Percentiles rank a stretch among this genome's conserved stretches.
These are phyloP conservation scores for Chloebia gouldiae DNA, from an alignment of 2,113 vertebrate genomes.

Conservation along the genomic window DNA sequence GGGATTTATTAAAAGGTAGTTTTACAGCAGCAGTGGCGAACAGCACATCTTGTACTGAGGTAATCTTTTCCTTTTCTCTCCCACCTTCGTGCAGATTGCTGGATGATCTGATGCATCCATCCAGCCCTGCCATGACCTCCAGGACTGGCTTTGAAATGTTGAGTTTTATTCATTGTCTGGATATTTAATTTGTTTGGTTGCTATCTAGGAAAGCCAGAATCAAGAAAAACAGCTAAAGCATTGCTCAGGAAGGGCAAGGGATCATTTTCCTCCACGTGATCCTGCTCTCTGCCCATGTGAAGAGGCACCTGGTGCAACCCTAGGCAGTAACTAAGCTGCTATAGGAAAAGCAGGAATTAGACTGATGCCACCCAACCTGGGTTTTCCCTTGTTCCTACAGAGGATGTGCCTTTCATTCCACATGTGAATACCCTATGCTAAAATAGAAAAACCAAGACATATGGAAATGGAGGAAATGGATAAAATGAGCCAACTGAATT, in stretches of 20 bases:
- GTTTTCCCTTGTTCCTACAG: background rate
- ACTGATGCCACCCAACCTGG: background rate
- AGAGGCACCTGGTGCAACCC: background rate
- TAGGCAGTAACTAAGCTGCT: background rate
- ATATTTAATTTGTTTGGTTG: background rate
- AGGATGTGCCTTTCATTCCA: background rate
- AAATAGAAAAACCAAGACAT: background rate
- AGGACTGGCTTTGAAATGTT: background rate
- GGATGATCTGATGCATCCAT: background rate
- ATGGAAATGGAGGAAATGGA: background rate
- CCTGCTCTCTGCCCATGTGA: background rate
- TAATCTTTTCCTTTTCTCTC: background rate
- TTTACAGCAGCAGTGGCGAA: background rate
- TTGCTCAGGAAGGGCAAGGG: background rate
- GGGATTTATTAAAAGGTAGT: conserved; percentile 42
- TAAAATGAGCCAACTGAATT: background rate
- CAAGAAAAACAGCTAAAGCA: background rate
- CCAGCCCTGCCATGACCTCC: background rate
- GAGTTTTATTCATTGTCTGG: background rate
- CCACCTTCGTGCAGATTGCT: background rate
- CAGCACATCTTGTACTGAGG: background rate
- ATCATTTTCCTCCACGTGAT: fast-evolving
- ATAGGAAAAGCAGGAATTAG: background rate
- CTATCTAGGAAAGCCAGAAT: background rate
- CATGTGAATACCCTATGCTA: background rate